Conservation (phyloP, 1,140 invertebrate species). For the Cryptotermes secundus region DNA sequence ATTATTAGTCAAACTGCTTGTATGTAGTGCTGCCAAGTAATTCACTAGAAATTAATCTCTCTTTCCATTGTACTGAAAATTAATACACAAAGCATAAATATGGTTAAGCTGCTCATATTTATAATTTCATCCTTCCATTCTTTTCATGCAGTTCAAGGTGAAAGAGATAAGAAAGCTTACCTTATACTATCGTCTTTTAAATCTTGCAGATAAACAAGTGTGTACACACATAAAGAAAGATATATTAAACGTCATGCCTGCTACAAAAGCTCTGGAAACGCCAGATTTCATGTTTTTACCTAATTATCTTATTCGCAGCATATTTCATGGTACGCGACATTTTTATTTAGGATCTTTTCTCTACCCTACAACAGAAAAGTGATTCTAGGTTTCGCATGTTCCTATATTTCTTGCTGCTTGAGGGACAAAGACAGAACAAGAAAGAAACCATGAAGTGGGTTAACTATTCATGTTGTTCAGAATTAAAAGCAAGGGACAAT, state of each 20-base stretch:
- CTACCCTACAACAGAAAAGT: not conserved
- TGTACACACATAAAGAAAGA: constrained; percentile 7
- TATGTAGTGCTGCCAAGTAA: too few relatives aligned
- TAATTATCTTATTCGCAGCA: not conserved
- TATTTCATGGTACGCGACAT: not conserved
- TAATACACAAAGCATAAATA: not conserved
- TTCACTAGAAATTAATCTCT: too few relatives aligned
- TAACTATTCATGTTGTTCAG: not conserved
- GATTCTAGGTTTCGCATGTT: constrained; percentile 12
- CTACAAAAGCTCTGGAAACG: not conserved
- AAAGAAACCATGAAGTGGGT: not conserved
- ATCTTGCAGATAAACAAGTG: not conserved
- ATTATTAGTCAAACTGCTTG: too few relatives aligned
- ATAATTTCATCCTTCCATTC: not conserved
- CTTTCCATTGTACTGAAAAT: not conserved
- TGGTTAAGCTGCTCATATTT: not conserved
- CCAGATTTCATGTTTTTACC: not conserved
- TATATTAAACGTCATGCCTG: not conserved
- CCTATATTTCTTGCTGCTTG: not conserved
- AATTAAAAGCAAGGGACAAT: not conserved
- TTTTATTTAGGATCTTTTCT: not conserved
- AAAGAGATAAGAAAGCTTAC: not conserved
- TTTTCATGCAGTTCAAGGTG: not conserved
- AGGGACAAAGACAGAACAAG: not conserved
- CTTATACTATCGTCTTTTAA: not conserved